These are phyloP conservation scores for Nibea coibor DNA, from an alignment of 2,113 vertebrate genomes.

Conservation along the genomic window DNA sequence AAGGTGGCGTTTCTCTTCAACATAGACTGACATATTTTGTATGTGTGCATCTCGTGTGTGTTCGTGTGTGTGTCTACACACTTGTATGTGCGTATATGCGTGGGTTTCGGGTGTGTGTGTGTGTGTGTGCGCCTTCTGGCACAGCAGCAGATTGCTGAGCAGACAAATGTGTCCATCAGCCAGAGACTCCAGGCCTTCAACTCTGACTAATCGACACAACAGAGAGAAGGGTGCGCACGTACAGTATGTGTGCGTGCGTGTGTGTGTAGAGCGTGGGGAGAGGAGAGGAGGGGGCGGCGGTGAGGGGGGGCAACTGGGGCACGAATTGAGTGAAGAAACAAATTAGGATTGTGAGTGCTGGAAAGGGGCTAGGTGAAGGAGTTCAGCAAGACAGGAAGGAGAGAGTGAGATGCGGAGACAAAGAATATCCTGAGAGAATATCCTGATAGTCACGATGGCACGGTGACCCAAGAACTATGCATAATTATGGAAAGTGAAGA, in stretches of 20 bases:
- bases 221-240: slow-evolving; percentile 25
- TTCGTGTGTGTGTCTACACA: neutral
- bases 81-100: slow-evolving; percentile 9
- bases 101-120: neutral
- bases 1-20: slow-evolving; percentile 38
- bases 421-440: slow-evolving; percentile 34
- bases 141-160: slow-evolving; percentile 76
- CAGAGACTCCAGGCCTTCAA: slow-evolving; percentile 67
- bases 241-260: neutral
- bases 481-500: slow-evolving; percentile 37
- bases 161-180: slow-evolving; percentile 80
- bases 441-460: slow-evolving; percentile 22
- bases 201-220: slow-evolving; percentile 72
- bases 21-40: slow-evolving; percentile 41
- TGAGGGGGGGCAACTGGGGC: neutral
- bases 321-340: slow-evolving; percentile 55
- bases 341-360: slow-evolving; percentile 53
- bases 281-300: no score
- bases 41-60: neutral
- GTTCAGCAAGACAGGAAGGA: slow-evolving; percentile 45
- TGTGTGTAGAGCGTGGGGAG: slow-evolving; percentile 1
- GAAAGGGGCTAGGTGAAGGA: slow-evolving; percentile 36
- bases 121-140: slow-evolving; percentile 36
- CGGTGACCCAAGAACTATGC: slow-evolving; percentile 14
- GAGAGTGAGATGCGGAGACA: neutral